Evolutionary conservation across 2,113 vertebrate species (phyloP).

Genomic region (Deroptyus accipitrinus): DNA sequence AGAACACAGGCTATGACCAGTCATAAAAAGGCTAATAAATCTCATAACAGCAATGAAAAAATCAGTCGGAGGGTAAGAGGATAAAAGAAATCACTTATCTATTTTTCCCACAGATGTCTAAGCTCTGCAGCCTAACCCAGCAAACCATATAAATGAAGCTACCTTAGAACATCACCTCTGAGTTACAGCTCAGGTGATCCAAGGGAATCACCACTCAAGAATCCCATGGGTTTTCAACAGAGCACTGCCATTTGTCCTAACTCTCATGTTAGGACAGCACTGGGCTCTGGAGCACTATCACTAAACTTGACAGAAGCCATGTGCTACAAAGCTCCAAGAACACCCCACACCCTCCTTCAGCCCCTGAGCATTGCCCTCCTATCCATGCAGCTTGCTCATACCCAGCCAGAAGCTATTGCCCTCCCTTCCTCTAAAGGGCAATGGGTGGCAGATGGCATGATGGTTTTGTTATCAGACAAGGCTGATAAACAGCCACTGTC

Average conservation of each 20-base stretch:
- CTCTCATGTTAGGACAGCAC: background rate
- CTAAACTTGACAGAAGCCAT: background rate
- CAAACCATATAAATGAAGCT: background rate
- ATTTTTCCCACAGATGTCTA: background rate
- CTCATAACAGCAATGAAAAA: conserved; percentile 32
- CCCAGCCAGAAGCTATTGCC: background rate
- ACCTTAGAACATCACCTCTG: background rate
- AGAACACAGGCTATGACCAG: conserved; percentile 38
- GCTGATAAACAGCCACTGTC: background rate
- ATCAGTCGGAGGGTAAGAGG: background rate
- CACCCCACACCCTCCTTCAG: fast-evolving
- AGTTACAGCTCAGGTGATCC: background rate
- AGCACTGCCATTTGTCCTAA: fast-evolving
- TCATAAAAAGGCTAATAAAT: conserved; percentile 56
- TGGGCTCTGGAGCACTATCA: background rate
- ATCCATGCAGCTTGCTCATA: background rate
- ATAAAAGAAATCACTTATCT: conserved; percentile 9
- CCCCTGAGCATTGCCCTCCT: fast-evolving
- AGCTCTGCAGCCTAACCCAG: background rate
- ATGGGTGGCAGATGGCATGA: conserved; percentile 6
- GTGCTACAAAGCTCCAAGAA: background rate
- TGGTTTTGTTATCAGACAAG: background rate
- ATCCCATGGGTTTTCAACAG: fast-evolving
- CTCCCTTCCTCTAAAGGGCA: background rate
- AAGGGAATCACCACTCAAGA: background rate